These are phyloP conservation scores for Ceratina calcarata DNA, from an alignment of 1,140 invertebrate species.

Conservation along the genomic window DNA sequence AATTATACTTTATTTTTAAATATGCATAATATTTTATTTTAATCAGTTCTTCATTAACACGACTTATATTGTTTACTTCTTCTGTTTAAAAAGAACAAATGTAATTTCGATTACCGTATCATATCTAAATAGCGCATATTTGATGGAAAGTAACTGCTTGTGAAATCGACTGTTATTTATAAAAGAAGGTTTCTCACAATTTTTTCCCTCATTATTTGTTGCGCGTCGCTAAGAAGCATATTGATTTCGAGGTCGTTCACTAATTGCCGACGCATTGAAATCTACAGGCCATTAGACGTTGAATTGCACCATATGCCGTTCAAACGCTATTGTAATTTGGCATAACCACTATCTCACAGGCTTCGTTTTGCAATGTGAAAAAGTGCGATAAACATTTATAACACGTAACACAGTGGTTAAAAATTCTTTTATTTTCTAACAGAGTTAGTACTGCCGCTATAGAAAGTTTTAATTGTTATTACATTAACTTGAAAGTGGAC, in stretches of 20 bases:
- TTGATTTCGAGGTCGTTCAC: conserved; percentile 8
- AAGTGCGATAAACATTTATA: neutral
- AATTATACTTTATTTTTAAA: too few species aligned
- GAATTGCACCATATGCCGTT: neutral
- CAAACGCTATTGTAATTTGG: neutral
- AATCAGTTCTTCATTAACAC: too few species aligned
- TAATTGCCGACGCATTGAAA: conserved; percentile 1
- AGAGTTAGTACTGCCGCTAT: too few species aligned
- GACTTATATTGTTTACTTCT: too few species aligned
- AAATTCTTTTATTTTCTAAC: neutral
- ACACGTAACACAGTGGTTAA: neutral
- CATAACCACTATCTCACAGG: neutral
- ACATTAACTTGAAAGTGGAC: too few species aligned
- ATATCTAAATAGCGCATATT: neutral
- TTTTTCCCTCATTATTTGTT: neutral
- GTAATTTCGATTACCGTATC: neutral
- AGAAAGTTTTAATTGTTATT: neutral
- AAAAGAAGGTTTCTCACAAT: conserved; percentile 8
- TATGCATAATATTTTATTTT: too few species aligned
- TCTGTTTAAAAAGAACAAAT: neutral
- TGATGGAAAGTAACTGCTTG: conserved; percentile 9
- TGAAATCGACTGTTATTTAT: conserved; percentile 22
- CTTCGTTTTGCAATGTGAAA: neutral
- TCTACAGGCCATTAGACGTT: neutral
- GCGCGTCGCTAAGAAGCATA: neutral